Conservation (phyloP, 2,888 invertebrate genomes). For the Nesidiocoris tenuis region DNA sequence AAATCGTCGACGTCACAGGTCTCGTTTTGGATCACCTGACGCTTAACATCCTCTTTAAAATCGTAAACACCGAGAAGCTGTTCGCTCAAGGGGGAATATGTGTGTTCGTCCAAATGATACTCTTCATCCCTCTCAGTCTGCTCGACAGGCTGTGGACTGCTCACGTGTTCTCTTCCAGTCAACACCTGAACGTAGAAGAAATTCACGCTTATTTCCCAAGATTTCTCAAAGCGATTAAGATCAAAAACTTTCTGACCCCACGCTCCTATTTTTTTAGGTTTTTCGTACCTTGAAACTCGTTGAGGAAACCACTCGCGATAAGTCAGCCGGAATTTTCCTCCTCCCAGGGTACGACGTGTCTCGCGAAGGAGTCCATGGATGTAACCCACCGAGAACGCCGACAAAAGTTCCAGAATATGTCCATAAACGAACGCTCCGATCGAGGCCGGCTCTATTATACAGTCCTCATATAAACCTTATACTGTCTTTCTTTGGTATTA, state of each 20-base stretch:
- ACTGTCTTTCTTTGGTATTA: too few species aligned
- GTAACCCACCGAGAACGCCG: conserved; percentile 66
- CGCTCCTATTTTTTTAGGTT: background rate
- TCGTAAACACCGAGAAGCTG: conserved; percentile 19
- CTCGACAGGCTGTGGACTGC: background rate
- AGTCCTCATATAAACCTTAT: too few species aligned
- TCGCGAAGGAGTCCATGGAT: conserved; percentile 60
- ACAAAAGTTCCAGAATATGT: conserved; percentile 63
- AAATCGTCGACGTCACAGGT: conserved; percentile 11
- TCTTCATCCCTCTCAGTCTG: background rate
- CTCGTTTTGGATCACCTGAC: background rate
- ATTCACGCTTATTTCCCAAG: too few species aligned
- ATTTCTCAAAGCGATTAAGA: too few species aligned
- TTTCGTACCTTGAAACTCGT: conserved; percentile 70
- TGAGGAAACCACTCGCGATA: conserved; percentile 70
- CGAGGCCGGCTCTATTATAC: conserved; percentile 68
- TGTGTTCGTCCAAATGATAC: conserved; percentile 4
- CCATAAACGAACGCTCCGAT: conserved; percentile 75
- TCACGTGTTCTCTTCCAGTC: conserved; percentile 1
- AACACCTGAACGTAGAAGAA: conserved; percentile 7
- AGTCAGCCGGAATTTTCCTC: conserved; percentile 68
- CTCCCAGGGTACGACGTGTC: conserved; percentile 49
- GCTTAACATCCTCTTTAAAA: conserved; percentile 22
- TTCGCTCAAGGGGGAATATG: conserved; percentile 7
- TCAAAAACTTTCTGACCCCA: background rate